Conservation (phyloP, 2,888 invertebrate species). For the Diogma glabrata region DNA sequence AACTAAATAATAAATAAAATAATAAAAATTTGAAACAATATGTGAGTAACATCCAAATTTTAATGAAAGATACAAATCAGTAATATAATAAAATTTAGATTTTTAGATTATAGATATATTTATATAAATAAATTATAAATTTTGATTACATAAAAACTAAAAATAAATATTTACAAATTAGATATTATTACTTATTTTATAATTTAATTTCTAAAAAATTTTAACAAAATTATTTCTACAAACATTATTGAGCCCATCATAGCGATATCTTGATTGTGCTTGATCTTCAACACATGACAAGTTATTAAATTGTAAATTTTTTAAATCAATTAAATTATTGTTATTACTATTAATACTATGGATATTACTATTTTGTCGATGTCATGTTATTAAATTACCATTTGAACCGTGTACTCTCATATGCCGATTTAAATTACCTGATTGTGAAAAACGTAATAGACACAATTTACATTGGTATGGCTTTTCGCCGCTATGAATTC, state of each 20-base stretch:
- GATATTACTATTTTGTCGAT: conserved; percentile 21
- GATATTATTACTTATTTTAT: too few species aligned
- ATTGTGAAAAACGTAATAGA: conserved; percentile 90
- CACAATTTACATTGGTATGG: conserved; percentile 98
- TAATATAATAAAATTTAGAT: too few species aligned
- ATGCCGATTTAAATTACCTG: conserved; percentile 96
- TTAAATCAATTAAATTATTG: background rate
- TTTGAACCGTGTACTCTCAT: conserved; percentile 90
- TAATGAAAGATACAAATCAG: too few species aligned
- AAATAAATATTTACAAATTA: too few species aligned
- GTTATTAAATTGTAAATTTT: conserved; percentile 4
- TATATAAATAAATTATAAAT: too few species aligned
- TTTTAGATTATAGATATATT: too few species aligned
- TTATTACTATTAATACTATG: background rate
- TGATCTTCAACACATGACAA: background rate
- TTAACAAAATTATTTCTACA: conserved; percentile 8
- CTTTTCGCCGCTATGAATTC: conserved; percentile 78
- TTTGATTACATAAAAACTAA: too few species aligned
- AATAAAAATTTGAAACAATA: too few species aligned
- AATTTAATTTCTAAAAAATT: background rate
- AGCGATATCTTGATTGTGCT: background rate
- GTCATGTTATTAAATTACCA: conserved; percentile 50
- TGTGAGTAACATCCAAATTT: too few species aligned
- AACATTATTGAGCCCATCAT: conserved; percentile 4
- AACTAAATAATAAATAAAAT: too few species aligned